These are phyloP conservation scores for Prosapia bicincta DNA, from an alignment of 2,888 invertebrate genomes.

Conservation along the genomic window DNA sequence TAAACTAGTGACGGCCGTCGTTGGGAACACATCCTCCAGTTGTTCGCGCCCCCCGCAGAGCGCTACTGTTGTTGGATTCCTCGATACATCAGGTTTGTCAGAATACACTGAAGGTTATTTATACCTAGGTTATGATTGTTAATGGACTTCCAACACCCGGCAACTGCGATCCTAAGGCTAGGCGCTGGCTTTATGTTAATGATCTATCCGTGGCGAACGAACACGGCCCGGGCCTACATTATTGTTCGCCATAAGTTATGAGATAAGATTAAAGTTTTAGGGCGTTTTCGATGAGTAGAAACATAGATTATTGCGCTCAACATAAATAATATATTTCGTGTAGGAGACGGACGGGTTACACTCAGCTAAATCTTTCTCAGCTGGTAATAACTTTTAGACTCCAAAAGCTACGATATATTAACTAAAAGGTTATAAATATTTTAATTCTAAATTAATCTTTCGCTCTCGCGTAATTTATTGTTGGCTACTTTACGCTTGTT, in stretches of 20 bases:
- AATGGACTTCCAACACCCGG: neutral
- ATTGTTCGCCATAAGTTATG: neutral
- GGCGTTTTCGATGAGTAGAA: neutral
- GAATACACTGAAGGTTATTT: neutral
- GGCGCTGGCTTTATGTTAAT: neutral
- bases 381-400: neutral
- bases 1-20: too few species aligned
- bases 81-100: neutral
- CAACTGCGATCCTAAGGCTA: neutral
- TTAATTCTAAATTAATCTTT: too few species aligned
- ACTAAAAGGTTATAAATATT: too few species aligned
- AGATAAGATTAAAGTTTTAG: neutral
- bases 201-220: neutral
- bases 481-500: too few species aligned
- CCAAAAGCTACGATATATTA: too few species aligned
- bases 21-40: neutral
- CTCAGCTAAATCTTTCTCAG: neutral
- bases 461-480: too few species aligned
- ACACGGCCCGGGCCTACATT: neutral
- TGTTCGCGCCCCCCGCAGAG: neutral
- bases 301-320: neutral
- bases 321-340: neutral
- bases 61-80: neutral
- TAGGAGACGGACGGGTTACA: neutral
- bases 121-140: neutral